Base-by-base conservation (phyloP, 2,888 invertebrate species). In the Physocephala rufipes region DNA sequence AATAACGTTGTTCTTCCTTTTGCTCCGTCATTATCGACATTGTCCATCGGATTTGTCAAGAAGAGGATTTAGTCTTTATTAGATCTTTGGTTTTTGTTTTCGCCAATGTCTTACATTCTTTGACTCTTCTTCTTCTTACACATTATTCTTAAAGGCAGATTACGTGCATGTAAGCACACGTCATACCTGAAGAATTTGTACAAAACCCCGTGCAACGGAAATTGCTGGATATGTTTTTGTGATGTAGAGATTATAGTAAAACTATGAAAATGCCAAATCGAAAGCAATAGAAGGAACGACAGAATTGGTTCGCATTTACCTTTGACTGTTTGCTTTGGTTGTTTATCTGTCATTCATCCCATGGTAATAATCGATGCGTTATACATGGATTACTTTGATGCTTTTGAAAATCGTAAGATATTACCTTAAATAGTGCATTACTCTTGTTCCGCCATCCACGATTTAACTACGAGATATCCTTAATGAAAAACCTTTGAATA, bases 391-490 rank as follows among this genome's bases (percentile, higher is more conserved):
- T 73, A 71, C 49, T 71, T 71, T 73, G 70, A 72, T 72, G 71
- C 53, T 62, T 53, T 58, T 72, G 71, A 69, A 73, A 74, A 74
- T 74, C 72, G 74, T 63, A 24, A 62, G 73, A 72, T 73, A 75
- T 75, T 75, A 75, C 72, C 72, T 75, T 73, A 73, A 70, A 67
- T 43, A 51, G 36, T 19, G 13, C 21, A 26, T 47, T 26, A 13
- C 24, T 13, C 24, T 16, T 24, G 21, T 36, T 21, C n/a, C 13
- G 24, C 45, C 19, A 19, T 9, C 45, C 43, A 16, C 43, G 59
- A 19, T 58, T 28, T 59, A 12, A 43, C 28, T 59, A n/a, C 15
- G 28, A 67, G 59, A 67, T 67, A 24, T 67, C 21, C 59, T n/a
- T n/a, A n/a, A n/a, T n/a, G n/a, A n/a, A n/a, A n/a, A n/a, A n/a